Evolutionary conservation across 2,113 vertebrate species (phyloP), one percentile per base, ranked within the genome.

Genomic region (Rutilus rutilus): DNA sequence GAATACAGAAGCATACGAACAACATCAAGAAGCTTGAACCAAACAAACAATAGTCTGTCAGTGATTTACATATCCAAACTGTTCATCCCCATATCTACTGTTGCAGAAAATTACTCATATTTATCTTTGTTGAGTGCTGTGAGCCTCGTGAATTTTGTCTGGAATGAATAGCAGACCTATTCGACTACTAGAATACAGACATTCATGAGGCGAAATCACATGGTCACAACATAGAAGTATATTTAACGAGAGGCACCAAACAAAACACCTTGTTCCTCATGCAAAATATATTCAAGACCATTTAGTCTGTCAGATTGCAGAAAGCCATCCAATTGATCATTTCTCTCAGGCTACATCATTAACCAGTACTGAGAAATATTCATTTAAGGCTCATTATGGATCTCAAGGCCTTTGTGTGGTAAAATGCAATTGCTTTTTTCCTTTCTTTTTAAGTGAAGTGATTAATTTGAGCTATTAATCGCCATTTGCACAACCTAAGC

Each of bases 171-270:
- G 30, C 52, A 79, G 57, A 79, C 54, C 15, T n/a, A 59, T 81
- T 4, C 2, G 25, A 71, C 17, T 50, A 12, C 74, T 76, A 6
- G 19, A 47, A 42, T 75, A 33, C 71, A 82, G 74, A 82, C n/a
- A 69, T 45, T 10, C 4, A 60, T 42, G 82, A 87, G 76, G 86
- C 73, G 15, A 65, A 84, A 73, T 7, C 52, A 65, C 30, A 65
- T 52, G 50, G 17, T 54, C 78, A 60, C 75, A 52, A 33, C 33
- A 11, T 15, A 65, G 62, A 23, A 82, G 9, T 62, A 8, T 71
- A 62, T 39, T 73, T 39, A 39, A 79, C 6, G 50, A 75, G 45
- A 75, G 67, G 67, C 78, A 85, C 33, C 42, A 81, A 42, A 47
- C 39, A 62, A 42, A 85, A 77, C 80, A 4, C 64, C n/a, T 83